Evolutionary conservation across 1,140 invertebrate species (phyloP), one percentile per base, ranked within the genome.

Genomic region (Drosophila asahinai): DNA sequence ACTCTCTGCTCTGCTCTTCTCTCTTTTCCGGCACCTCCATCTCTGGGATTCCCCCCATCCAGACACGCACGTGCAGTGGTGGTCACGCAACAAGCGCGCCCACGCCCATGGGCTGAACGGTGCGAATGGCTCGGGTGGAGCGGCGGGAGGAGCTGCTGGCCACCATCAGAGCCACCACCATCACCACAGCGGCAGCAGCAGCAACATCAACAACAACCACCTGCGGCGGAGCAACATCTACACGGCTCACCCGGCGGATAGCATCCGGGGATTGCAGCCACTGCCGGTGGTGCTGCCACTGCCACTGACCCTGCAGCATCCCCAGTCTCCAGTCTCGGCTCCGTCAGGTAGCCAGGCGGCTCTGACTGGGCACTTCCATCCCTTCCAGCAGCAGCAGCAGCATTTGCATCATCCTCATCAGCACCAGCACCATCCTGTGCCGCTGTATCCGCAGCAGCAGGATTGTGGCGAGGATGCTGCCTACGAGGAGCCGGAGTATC

Each of bases 41-140:
- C 7, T 27, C 43, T 43, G 42, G 47, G 54, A 57, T 25, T 57
- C n/a, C 48, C 25, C 55, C 40, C 40, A 64, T 81, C 52, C 77
- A 92, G 91, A 92, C 67, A 92, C 91, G 54, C 91, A 92, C 66
- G 91, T 92, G 60, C 91, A 92, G 61, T 92, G 91, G 91, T 92
- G 91, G 91, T 92, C 91, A 47, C 91, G 91, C 51, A 92, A 92
- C 72, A 92, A 92, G 45, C 91, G 91, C 63, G 79, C 91, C 63
- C 92, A 91, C 64, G 79, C 89, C 78, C 77, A 81, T 27, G 70
- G 83, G 3, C 49, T 80, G 14, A 80, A 63, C 22, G 77, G 77
- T 42, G 51, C 65, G 27, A 57, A 11, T 57, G 79, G 71, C 54
- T 76, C 72, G 57, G 71, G 64, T 52, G 45, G 71, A 12, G 67